Evolutionary conservation across 1,140 invertebrate genomes (phyloP), one percentile per base, ranked within the genome.

Genomic region (Pseudomyrmex cubaensis): DNA sequence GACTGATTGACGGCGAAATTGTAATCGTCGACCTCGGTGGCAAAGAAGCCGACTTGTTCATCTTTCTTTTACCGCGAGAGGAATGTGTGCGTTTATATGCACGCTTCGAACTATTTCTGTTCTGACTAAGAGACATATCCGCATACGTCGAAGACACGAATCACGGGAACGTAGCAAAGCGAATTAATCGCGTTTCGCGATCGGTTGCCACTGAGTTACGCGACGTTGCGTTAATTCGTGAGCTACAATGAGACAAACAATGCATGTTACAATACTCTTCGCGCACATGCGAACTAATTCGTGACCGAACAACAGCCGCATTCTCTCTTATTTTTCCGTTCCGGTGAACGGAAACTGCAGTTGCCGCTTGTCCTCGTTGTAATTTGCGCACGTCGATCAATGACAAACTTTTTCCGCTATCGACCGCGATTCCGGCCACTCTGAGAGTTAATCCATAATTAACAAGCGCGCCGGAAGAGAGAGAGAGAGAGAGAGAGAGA

Each of bases 1-100:
- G 70, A 73, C 78, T 75, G 78, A 82, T 82, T 82, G 78, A 75
- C 70, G 70, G 72, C 70, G 57, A 82, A 82, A 75, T 82, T 74
- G 15, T 70, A 82, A 75, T 63, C 9, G 76, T 44, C 25, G 59
- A 64, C 69, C 59, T 56, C 20, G 70, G 10, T n/a, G 4, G 17
- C 13, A 9, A 50, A 59, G 64, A 63, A 48, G 8, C 5, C 35
- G 12, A 12, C 70, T 75, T 46, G 22, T 50, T 46, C 54, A 63
- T 10, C 17, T 48, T 63, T 62, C 13, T 20, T 4, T 8, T 61
- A 44, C 2, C 2, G 7, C 12, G n/a, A 52, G 22, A 61, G 62
- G 2, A 59, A 3, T 54, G 57, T 13, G 59, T 12, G 44, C 25
- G 17, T 50, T 4, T 44, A 44, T 25, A 44, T 15, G 22, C 63